phyloP scores from a whole-genome alignment of 2,888 invertebrate genomes.

The Spilarctia lutea region DNA sequence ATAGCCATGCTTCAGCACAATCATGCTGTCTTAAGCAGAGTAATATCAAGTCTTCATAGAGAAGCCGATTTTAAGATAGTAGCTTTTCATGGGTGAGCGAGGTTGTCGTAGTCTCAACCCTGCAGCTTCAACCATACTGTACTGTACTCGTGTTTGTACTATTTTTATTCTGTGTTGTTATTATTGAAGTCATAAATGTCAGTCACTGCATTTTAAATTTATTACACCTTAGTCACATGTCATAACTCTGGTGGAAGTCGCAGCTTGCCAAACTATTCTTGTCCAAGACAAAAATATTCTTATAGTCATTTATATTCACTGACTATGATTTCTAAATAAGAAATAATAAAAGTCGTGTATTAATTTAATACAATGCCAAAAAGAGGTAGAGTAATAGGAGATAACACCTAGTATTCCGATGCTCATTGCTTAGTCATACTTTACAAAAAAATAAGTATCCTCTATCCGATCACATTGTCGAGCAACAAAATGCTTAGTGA shows the following conservation, averaged over 20 bases:
- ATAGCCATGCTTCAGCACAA: no score
- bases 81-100: no score
- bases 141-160: not conserved
- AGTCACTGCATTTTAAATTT: not conserved
- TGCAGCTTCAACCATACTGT: not conserved
- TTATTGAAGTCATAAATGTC: not conserved
- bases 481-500: not conserved
- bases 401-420: not conserved
- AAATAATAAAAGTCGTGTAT: not conserved
- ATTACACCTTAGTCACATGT: constrained; percentile 4
- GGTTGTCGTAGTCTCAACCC: no score
- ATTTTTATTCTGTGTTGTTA: not conserved
- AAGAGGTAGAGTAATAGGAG: not conserved
- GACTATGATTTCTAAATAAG: not conserved
- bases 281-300: not conserved
- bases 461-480: not conserved
- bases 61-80: no score
- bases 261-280: constrained; percentile 12
- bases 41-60: no score
- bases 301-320: not conserved
- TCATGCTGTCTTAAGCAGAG: no score
- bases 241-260: not conserved
- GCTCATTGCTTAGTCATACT: not conserved
- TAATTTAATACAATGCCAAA: not conserved
- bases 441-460: not conserved